Conservation (phyloP, 92 coral and sea anemone species). For the Umimayanthus kanabou region DNA sequence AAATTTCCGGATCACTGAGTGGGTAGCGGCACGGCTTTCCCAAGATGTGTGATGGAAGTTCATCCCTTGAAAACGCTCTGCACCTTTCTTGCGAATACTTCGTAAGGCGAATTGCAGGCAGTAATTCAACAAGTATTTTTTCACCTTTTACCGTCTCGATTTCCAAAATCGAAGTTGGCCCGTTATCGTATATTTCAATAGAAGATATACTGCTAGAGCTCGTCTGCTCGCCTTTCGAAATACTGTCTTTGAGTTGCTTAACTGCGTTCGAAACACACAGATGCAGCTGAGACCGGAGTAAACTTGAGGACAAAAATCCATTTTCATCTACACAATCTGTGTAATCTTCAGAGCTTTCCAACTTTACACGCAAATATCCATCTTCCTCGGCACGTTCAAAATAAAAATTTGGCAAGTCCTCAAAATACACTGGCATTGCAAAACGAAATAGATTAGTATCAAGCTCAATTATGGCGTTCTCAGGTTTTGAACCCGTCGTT, state of each 20-base stretch:
- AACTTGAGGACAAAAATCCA: constrained; percentile 84
- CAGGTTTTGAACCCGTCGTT: constrained; percentile 53
- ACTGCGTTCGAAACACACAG: constrained; percentile 76
- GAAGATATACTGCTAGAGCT: constrained; percentile 62
- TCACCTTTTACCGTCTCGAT: constrained; percentile 62
- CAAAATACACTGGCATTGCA: constrained; percentile 76
- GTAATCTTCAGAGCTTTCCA: constrained; percentile 41
- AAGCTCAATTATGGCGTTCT: constrained; percentile 51
- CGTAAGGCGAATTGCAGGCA: constrained; percentile 78
- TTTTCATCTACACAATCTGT: constrained; percentile 69
- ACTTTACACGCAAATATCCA: constrained; percentile 72
- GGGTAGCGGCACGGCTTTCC: constrained; percentile 77
- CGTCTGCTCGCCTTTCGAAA: constrained; percentile 63
- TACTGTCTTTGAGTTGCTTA: constrained; percentile 44
- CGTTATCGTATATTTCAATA: constrained; percentile 71
- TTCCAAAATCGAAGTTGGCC: constrained; percentile 78
- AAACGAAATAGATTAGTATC: constrained; percentile 74
- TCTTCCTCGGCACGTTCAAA: constrained; percentile 76
- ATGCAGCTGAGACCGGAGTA: constrained; percentile 82
- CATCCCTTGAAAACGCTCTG: constrained; percentile 62
- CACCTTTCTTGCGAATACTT: constrained; percentile 59
- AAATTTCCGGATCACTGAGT: constrained; percentile 85
- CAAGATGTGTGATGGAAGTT: constrained; percentile 71
- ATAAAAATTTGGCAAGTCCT: constrained; percentile 41
- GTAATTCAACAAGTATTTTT: constrained; percentile 69